phyloP scores from a whole-genome alignment of 2,797 vertebrate genomes.

The Erpetoichthys calabaricus region DNA sequence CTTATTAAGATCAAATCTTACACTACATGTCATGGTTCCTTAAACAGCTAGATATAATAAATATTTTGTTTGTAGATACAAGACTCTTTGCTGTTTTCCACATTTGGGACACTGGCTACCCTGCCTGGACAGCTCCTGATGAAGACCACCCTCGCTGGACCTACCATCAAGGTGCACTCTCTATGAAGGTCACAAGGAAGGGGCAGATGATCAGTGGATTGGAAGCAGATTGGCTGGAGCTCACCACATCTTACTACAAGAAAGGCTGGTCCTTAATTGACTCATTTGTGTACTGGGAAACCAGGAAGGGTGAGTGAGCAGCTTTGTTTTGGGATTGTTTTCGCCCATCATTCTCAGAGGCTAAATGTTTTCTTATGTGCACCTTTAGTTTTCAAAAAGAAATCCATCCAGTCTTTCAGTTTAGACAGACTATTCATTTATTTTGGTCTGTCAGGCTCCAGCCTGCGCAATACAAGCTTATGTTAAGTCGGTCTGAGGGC shows the following conservation, averaged over 20 bases:
- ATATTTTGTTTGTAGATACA: too few species aligned
- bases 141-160: slow-evolving; percentile 62
- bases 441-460: not conserved
- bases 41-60: too few species aligned
- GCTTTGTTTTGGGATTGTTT: not conserved
- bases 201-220: slow-evolving; percentile 74
- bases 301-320: slow-evolving; percentile 60
- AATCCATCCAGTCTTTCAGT: too few species aligned
- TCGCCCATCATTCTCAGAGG: not conserved
- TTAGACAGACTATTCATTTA: too few species aligned
- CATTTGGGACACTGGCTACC: slow-evolving; percentile 48
- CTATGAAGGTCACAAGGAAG: slow-evolving; percentile 80
- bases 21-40: too few species aligned
- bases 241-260: slow-evolving; percentile 82
- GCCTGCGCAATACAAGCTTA: too few species aligned
- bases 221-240: slow-evolving; percentile 91
- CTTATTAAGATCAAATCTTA: too few species aligned
- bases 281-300: slow-evolving; percentile 88
- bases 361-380: too few species aligned
- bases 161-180: slow-evolving; percentile 79
- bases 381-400: too few species aligned
- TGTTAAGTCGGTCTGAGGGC: too few species aligned
- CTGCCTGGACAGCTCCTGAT: slow-evolving; percentile 44
- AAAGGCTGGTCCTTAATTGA: slow-evolving; percentile 85
- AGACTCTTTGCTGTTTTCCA: slow-evolving; percentile 57